Evolutionary conservation across 2,797 vertebrate genomes (phyloP), one percentile per base, ranked within the genome.

Genomic region (Myripristis murdjan): DNA sequence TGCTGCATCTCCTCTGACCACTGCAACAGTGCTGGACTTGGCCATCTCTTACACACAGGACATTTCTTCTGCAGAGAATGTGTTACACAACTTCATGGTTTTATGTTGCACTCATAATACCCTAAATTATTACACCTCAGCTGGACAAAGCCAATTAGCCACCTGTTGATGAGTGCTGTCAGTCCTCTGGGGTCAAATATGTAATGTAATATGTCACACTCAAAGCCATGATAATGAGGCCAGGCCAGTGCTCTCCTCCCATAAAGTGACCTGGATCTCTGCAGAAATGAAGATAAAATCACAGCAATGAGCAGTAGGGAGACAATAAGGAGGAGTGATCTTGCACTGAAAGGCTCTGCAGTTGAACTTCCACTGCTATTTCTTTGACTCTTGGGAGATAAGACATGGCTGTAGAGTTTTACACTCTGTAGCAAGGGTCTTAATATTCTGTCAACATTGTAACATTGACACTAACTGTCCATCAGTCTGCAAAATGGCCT

Each of bases 231-330:
- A 67, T 85, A 79, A 76, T 48, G 65, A 80, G 46, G 8, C 57
- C 47, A 4, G 35, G 64, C n/a, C 31, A 39, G 44, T 4, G 57
- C 39, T 74, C 31, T 43, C 10, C 59, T 39, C 64, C 72, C 68
- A 41, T 74, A 76, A 85, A 84, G 70, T 16, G 66, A 23, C 59
- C 15, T 0, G 11, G 51, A 68, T 71, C 54, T 68, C 28, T n/a
- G 14, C 69, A 39, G 31, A 48, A 73, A 51, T 51, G 37, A 60
- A 18, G 31, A 64, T 12, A 70, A 64, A 12, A 22, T 66, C 65
- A 44, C 35, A 41, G 57, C 47, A 74, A 76, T 10, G 35, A 73
- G 48, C 59, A 63, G 12, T 58, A 18, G 2, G 55, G 61, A 65
- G 43, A 52, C 55, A 51, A 61, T 70, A 28, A 28, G 18, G 33